Evolutionary conservation across 2,797 vertebrate genomes (phyloP).

Genomic region (Gila robusta): DNA sequence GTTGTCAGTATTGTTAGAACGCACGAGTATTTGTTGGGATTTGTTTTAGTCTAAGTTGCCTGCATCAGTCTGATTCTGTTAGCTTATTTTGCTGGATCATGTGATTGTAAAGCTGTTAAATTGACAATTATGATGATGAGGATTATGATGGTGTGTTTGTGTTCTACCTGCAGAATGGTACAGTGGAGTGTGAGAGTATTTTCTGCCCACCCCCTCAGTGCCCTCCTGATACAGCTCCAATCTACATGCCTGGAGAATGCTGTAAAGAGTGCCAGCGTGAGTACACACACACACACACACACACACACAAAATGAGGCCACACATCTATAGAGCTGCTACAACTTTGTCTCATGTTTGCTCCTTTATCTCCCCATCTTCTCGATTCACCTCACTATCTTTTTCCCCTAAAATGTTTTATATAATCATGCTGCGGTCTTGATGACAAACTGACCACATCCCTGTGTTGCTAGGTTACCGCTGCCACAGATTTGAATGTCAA

Average conservation of each 20-base stretch:
- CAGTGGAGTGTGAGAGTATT: slow-evolving; percentile 83
- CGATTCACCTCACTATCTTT: neutral
- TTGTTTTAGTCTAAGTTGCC: neutral
- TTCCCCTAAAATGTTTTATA: neutral
- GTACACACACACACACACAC: slow-evolving; percentile 59
- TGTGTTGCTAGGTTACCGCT: slow-evolving; percentile 57
- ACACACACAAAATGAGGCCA: slow-evolving; percentile 29
- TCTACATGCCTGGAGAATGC: slow-evolving; percentile 85
- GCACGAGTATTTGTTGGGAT: neutral
- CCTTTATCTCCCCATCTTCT: neutral
- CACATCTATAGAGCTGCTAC: neutral
- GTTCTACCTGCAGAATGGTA: slow-evolving; percentile 83
- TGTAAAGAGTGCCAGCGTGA: slow-evolving; percentile 90
- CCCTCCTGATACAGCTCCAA: slow-evolving; percentile 78
- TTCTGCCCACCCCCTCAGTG: slow-evolving; percentile 80
- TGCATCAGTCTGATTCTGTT: neutral
- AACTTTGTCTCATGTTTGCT: slow-evolving; percentile 7
- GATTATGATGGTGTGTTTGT: neutral
- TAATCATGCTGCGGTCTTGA: slow-evolving; percentile 30
- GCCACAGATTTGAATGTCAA: slow-evolving; percentile 48
- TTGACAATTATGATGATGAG: neutral
- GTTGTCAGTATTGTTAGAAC: neutral
- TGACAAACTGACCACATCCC: slow-evolving; percentile 60
- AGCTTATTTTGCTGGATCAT: neutral
- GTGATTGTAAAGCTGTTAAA: neutral